phyloP scores from a whole-genome alignment of 2,113 vertebrate genomes.

The Dolichotis patagonum region DNA sequence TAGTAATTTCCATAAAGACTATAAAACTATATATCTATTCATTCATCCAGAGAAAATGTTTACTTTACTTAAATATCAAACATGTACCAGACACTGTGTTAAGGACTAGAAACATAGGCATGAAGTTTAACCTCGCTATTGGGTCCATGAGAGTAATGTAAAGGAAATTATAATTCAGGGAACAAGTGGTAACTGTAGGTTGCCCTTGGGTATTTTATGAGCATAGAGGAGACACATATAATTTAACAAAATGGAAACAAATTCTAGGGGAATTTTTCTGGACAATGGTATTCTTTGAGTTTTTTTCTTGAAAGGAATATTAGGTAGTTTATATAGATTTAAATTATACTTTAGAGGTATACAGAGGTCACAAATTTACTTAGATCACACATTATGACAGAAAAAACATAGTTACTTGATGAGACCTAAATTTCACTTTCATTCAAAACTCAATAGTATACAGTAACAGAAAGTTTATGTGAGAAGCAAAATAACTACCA shows the following conservation, averaged over 20 bases:
- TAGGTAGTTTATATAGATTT: background rate
- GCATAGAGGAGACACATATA: background rate
- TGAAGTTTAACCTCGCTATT: background rate
- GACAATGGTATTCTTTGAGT: background rate
- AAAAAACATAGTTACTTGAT: background rate
- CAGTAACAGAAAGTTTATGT: background rate
- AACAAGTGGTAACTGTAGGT: background rate
- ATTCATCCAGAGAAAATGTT: slow-evolving; percentile 20
- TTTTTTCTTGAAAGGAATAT: background rate
- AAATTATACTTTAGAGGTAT: background rate
- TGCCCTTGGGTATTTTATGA: background rate
- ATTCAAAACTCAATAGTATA: slow-evolving; percentile 35
- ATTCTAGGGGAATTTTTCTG: background rate
- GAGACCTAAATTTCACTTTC: slow-evolving; percentile 19
- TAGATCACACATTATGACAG: background rate
- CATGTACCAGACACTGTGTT: background rate
- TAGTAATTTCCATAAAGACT: background rate
- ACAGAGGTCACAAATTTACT: background rate
- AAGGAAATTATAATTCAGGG: background rate
- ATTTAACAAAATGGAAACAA: background rate
- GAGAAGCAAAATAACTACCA: background rate
- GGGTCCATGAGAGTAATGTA: background rate
- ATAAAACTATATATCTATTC: background rate
- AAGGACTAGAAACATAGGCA: background rate
- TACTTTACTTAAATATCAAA: background rate